These are phyloP conservation scores for Notospermus geniculatus DNA, from an alignment of 1,140 invertebrate species.

Conservation along the genomic window DNA sequence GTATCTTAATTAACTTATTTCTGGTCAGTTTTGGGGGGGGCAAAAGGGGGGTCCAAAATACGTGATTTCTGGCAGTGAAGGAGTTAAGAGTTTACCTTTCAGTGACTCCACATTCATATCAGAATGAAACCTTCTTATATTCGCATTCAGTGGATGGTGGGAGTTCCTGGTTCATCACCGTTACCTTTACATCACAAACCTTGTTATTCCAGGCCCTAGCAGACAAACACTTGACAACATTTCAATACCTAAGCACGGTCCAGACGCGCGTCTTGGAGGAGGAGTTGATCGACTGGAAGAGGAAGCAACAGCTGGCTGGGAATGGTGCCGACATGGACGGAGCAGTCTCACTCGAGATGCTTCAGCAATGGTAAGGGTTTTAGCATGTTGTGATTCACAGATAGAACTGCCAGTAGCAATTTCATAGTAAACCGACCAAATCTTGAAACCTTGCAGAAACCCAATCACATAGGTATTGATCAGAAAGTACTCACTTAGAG, in stretches of 20 bases:
- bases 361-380: slow-evolving; percentile 79
- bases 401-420: too few relatives aligned
- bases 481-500: too few relatives aligned
- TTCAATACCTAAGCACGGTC: slow-evolving; percentile 66
- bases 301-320: slow-evolving; percentile 87
- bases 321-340: slow-evolving; percentile 84
- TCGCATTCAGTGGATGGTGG: background rate
- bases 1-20: too few relatives aligned
- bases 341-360: slow-evolving; percentile 69
- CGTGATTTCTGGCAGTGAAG: too few relatives aligned
- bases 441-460: too few relatives aligned
- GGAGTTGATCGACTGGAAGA: slow-evolving; percentile 89
- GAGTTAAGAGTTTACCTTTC: background rate
- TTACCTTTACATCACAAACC: too few relatives aligned
- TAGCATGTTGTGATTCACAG: too few relatives aligned
- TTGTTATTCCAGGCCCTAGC: slow-evolving; percentile 61
- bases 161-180: too few relatives aligned
- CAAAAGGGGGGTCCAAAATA: too few relatives aligned
- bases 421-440: too few relatives aligned
- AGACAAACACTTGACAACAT: slow-evolving; percentile 76
- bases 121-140: background rate
- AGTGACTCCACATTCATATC: background rate
- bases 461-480: too few relatives aligned
- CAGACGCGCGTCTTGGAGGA: slow-evolving; percentile 83
- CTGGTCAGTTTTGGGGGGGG: too few relatives aligned